Percentiles rank a stretch among this genome's conserved stretches.
These are phyloP conservation scores for Phortica okadai DNA, from an alignment of 2,888 invertebrate species.

Conservation along the genomic window DNA sequence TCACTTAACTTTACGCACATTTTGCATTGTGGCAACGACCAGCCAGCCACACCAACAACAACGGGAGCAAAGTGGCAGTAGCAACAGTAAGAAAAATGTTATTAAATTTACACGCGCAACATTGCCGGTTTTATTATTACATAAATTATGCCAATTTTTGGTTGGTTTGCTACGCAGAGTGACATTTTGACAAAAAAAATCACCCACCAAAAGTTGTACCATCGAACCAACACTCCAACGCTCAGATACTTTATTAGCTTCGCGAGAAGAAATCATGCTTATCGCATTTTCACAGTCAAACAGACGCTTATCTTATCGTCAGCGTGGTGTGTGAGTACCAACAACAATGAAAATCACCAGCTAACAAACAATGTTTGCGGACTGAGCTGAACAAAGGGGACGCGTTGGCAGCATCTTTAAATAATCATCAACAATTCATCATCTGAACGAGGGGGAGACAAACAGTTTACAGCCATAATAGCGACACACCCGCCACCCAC, in stretches of 20 bases:
- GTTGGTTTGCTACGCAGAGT: slow-evolving; percentile 14
- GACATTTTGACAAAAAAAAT: background rate
- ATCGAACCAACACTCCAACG: slow-evolving; percentile 2
- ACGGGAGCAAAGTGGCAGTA: background rate
- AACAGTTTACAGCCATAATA: slow-evolving; percentile 48
- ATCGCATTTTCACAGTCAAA: slow-evolving; percentile 74
- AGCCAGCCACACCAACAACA: slow-evolving; percentile 29
- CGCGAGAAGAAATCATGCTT: slow-evolving; percentile 64
- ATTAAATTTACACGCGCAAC: slow-evolving; percentile 25
- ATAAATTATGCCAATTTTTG: slow-evolving; percentile 64
- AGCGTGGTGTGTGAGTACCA: slow-evolving; percentile 33
- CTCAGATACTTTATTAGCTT: slow-evolving; percentile 41
- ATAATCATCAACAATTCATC: slow-evolving; percentile 75
- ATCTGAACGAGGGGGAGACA: slow-evolving; percentile 47
- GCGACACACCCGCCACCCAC: slow-evolving; percentile 37
- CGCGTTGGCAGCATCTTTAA: slow-evolving; percentile 68
- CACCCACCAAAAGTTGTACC: background rate
- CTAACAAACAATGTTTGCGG: slow-evolving; percentile 14
- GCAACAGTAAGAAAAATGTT: too few relatives aligned
- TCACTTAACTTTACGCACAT: background rate
- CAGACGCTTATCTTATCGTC: slow-evolving; percentile 68
- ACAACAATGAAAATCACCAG: slow-evolving; percentile 41
- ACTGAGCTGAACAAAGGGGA: slow-evolving; percentile 10
- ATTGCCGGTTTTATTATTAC: slow-evolving; percentile 66
- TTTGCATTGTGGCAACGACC: slow-evolving; percentile 10